Conservation (phyloP, 1,140 invertebrate species). For the Eupristina koningsbergeri region DNA sequence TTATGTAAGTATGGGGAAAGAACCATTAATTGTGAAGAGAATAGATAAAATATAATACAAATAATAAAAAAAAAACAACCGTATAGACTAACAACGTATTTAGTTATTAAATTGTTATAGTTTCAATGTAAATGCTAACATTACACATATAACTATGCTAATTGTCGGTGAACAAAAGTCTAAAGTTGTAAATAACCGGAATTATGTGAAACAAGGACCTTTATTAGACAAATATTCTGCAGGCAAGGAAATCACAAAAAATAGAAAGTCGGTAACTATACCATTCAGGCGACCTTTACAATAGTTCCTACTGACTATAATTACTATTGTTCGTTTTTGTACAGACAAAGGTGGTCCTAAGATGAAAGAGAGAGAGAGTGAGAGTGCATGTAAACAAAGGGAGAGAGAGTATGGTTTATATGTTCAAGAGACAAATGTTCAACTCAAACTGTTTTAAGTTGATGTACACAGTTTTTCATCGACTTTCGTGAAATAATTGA, state of each 20-base stretch:
- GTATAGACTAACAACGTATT: background rate
- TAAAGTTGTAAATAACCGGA: constrained; percentile 32
- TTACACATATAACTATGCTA: background rate
- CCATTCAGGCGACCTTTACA: constrained; percentile 1
- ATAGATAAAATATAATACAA: no score
- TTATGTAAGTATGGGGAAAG: no score
- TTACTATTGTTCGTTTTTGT: constrained; percentile 9
- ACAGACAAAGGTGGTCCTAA: background rate
- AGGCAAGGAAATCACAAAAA: constrained; percentile 19
- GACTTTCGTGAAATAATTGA: constrained; percentile 31
- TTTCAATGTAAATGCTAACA: background rate
- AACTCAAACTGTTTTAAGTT: constrained; percentile 25
- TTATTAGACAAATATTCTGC: background rate
- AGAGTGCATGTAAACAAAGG: background rate
- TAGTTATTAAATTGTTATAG: background rate
- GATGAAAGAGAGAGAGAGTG: background rate
- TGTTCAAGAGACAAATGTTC: constrained; percentile 14
- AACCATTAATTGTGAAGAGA: no score
- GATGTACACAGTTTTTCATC: constrained; percentile 23
- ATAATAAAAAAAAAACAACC: background rate
- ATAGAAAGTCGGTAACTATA: constrained; percentile 24
- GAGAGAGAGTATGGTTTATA: background rate
- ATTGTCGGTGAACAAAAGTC: background rate
- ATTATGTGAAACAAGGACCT: constrained; percentile 24
- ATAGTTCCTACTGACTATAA: constrained; percentile 14